Base-by-base conservation (phyloP, 2,113 vertebrate species). In the Dendrocopos noguchii region DNA sequence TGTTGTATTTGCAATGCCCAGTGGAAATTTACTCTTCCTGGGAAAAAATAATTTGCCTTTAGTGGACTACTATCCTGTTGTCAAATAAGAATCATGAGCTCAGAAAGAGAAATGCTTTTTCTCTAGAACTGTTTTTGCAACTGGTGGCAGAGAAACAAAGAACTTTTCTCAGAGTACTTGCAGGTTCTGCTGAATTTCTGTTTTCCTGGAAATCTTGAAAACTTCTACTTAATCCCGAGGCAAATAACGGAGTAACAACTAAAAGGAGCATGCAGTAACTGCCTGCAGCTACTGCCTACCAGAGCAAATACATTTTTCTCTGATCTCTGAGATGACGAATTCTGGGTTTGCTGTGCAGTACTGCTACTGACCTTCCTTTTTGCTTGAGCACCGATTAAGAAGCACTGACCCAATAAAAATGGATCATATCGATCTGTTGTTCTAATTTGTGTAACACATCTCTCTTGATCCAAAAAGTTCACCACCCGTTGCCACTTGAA, bases 381-480 rank as follows among this genome's bases (percentile, higher is more conserved):
- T 56, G 79, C 78, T 80, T 80, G 42, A 63, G 33, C 47, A 24
- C 64, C 10, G n/a, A 85, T 87, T 89, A 92, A 81, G 75, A 67
- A 92, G 81, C 87, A 73, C 9, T 91, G 92, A 87, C 87, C 88
- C 80, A 85, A 74, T 25, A 74, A 90, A 92, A 94, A 95, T 85
- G 72, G 93, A 93, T 90, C 91, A 34, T 67, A 95, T 77, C 1
- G 52, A 94, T 95, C 85, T 74, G 91, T 80, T 96, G 79, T 77
- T 93, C 90, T 90, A 88, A 89, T 91, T 87, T 84, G 75, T 84
- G 66, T 61, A 95, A 92, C 63, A 67, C 0, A 4, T 55, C 81
- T 82, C 63, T 6, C 77, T 73, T 15, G 1, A 42, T 60, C 71
- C 60, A 64, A 84, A 88, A 89, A 87, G 13, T 64, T 87, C 63